Evolutionary conservation across 2,888 invertebrate species (phyloP), one percentile per base, ranked within the genome.

Genomic region (Erynnis tages): DNA sequence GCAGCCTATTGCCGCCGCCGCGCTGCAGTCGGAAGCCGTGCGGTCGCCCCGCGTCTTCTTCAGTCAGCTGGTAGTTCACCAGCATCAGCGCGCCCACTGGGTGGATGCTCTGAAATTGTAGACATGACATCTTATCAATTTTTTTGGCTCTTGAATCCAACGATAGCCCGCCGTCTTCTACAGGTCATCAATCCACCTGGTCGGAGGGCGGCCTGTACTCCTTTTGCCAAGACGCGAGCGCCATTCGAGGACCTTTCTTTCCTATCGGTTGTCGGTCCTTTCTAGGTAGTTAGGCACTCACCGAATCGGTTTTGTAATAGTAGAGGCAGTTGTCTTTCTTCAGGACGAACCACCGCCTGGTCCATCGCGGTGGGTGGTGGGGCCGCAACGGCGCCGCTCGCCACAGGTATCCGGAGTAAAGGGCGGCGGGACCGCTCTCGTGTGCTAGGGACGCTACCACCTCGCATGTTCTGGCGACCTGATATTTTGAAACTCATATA

Each of bases 241-340:
- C n/a, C n/a, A n/a, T n/a, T n/a, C n/a, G n/a, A n/a, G n/a, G n/a
- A n/a, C n/a, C n/a, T n/a, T n/a, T n/a, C n/a, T n/a, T n/a, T n/a
- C n/a, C n/a, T n/a, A n/a, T n/a, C n/a, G n/a, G n/a, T n/a, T n/a
- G n/a, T n/a, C n/a, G n/a, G n/a, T n/a, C n/a, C n/a, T n/a, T n/a
- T n/a, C n/a, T n/a, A n/a, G n/a, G n/a, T n/a, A n/a, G n/a, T n/a
- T n/a, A n/a, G n/a, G n/a, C 7, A 44, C 92, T 91, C 82, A 97
- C 97, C 80, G 94, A 91, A 82, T 97, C 96, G 68, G 95, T 95
- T 91, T 97, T 98, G 87, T 97, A 98, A 85, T 96, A 97, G 82
- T 98, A 98, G 57, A 98, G 91, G 86, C 97, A 97, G 88, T 97
- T 96, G 86, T 98, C 97, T 47, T 94, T 93, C 67, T 97, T 95